Percentiles rank a stretch among this genome's conserved stretches.
These are phyloP conservation scores for Hirundo rustica DNA, from an alignment of 2,797 vertebrate genomes.

Conservation along the genomic window DNA sequence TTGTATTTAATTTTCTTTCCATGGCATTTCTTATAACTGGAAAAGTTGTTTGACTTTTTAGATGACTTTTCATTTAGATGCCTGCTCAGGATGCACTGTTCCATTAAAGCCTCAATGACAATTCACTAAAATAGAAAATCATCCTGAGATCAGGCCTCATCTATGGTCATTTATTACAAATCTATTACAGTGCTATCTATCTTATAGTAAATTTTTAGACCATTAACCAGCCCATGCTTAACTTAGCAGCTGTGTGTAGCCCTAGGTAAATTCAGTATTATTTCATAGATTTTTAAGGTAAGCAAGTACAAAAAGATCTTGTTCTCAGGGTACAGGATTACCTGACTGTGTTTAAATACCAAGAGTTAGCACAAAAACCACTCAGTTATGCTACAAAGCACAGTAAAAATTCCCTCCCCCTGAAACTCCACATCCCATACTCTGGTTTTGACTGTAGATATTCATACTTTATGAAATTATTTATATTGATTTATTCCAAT, in stretches of 20 bases:
- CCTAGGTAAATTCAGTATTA: neutral
- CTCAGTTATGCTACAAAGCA: neutral
- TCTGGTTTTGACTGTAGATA: neutral
- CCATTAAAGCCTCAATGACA: neutral
- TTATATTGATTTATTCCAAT: neutral
- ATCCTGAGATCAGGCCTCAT: neutral
- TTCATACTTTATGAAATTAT: neutral
- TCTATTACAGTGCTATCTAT: neutral
- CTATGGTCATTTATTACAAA: neutral
- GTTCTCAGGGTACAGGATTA: neutral
- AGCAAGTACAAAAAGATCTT: neutral
- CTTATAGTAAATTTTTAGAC: neutral
- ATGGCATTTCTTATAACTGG: neutral
- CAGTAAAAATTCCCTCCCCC: neutral
- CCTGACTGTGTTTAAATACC: neutral
- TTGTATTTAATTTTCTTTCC: neutral
- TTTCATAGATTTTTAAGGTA: neutral
- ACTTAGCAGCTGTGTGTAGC: neutral
- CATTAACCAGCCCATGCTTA: neutral
- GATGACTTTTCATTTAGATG: neutral
- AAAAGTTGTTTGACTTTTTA: neutral
- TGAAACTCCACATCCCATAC: neutral
- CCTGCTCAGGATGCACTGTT: neutral
- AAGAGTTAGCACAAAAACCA: neutral
- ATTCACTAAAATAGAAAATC: constrained; percentile 6